Percentiles rank a stretch among this genome's conserved stretches.
phyloP scores from a whole-genome alignment of 2,113 vertebrate genomes.

The Pachyramphus minor region DNA sequence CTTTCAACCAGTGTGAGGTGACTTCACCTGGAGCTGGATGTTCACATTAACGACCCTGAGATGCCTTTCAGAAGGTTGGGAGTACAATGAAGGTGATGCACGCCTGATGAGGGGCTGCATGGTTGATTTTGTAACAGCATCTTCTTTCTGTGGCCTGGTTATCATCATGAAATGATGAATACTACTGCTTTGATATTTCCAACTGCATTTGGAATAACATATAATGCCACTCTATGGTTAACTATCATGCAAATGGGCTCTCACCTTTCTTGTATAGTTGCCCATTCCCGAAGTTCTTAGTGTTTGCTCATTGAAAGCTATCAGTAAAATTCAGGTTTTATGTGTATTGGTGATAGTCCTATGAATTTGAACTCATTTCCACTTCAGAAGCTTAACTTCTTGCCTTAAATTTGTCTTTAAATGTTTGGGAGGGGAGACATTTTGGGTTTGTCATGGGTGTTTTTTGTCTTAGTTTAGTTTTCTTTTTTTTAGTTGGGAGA shows the following conservation, averaged over 20 bases:
- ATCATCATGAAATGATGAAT: background rate
- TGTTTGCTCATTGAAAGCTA: background rate
- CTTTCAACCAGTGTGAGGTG: rapidly evolving
- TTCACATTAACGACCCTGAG: background rate
- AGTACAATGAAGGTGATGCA: background rate
- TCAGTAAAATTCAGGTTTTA: background rate
- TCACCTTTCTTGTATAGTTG: background rate
- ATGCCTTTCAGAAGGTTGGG: rapidly evolving
- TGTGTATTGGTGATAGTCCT: background rate
- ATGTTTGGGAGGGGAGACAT: rapidly evolving
- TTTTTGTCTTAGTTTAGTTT: too few species aligned
- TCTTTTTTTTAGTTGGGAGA: background rate
- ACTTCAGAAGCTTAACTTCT: background rate
- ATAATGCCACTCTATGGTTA: background rate
- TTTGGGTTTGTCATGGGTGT: too few species aligned
- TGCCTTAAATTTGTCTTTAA: background rate
- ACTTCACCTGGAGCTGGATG: background rate
- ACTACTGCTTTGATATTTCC: background rate
- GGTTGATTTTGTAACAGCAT: background rate
- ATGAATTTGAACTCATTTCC: background rate
- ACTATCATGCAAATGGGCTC: background rate
- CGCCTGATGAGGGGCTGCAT: background rate
- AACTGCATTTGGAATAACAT: background rate
- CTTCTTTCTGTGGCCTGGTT: background rate
- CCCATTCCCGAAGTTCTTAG: background rate